Percentiles rank a stretch among this genome's conserved stretches.
Conservation (phyloP, 2,888 invertebrate species). For the Notodonta dromedarius region DNA sequence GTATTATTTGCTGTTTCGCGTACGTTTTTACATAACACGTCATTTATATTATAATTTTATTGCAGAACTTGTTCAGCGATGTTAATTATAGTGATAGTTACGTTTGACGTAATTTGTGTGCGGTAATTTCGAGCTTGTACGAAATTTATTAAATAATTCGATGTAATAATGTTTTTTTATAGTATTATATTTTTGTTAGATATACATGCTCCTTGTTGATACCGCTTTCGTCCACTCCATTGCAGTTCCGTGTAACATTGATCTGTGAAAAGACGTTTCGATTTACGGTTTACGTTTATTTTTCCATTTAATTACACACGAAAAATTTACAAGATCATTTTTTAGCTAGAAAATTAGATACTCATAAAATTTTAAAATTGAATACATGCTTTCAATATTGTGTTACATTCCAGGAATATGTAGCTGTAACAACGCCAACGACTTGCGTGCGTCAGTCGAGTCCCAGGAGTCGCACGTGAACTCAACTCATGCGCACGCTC, state of each 20-base stretch:
- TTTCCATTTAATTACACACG: no score
- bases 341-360: background rate
- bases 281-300: background rate
- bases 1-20: slow-evolving; percentile 1
- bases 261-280: background rate
- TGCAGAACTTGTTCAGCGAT: slow-evolving; percentile 6
- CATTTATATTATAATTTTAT: slow-evolving; percentile 11
- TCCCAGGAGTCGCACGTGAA: slow-evolving; percentile 73
- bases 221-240: background rate
- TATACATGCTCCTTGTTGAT: background rate
- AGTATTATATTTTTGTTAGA: background rate
- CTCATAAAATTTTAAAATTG: no score
- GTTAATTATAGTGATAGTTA: slow-evolving; percentile 7
- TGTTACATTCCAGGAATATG: slow-evolving; percentile 70
- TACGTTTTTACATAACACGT: slow-evolving; percentile 13
- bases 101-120: slow-evolving; percentile 24
- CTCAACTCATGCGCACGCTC: slow-evolving; percentile 60
- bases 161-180: background rate
- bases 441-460: slow-evolving; percentile 70
- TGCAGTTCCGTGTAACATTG: no score
- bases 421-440: slow-evolving; percentile 67
- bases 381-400: background rate
- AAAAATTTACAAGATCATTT: no score
- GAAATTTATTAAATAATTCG: background rate
- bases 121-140: background rate